A percentile compares a stretch with the other conserved stretches of the same genome.
Conservation (phyloP, 2,888 invertebrate species). For the Oxyscelio sp. region DNA sequence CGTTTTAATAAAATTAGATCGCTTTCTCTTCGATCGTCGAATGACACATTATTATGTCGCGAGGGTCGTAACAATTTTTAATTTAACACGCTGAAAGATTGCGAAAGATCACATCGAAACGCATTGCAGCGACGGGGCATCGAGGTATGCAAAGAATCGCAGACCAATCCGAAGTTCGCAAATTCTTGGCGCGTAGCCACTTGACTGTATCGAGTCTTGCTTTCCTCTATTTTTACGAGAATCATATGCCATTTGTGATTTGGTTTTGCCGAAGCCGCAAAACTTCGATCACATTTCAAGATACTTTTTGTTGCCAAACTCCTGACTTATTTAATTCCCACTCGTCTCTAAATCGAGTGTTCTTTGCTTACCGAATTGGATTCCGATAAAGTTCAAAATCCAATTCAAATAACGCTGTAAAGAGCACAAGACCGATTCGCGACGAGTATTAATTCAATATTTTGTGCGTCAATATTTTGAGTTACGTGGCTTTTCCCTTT, state of each 20-base stretch:
- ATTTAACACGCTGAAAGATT: no score
- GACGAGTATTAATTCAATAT: background rate
- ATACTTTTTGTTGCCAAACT: background rate
- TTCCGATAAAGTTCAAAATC: conserved; percentile 1
- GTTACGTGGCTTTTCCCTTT: background rate
- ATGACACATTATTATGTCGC: no score
- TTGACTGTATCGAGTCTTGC: conserved; percentile 35
- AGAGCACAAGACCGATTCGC: background rate
- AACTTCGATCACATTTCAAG: conserved; percentile 23
- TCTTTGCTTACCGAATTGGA: background rate
- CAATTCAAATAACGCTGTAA: conserved; percentile 2
- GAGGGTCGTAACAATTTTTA: no score
- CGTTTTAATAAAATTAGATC: no score
- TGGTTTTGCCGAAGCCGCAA: conserved; percentile 17
- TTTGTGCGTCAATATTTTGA: background rate
- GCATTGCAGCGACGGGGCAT: conserved; percentile 54
- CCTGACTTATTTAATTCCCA: conserved; percentile 7
- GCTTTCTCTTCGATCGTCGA: no score
- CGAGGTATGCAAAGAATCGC: conserved; percentile 35
- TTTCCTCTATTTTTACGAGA: conserved; percentile 17
- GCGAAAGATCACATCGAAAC: conserved; percentile 25
- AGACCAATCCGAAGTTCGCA: conserved; percentile 30
- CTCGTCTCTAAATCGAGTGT: conserved; percentile 4
- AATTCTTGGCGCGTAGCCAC: conserved; percentile 47
- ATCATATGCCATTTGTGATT: conserved; percentile 40